phyloP scores from a whole-genome alignment of 2,888 invertebrate species.

The Ichneumon xanthorius region DNA sequence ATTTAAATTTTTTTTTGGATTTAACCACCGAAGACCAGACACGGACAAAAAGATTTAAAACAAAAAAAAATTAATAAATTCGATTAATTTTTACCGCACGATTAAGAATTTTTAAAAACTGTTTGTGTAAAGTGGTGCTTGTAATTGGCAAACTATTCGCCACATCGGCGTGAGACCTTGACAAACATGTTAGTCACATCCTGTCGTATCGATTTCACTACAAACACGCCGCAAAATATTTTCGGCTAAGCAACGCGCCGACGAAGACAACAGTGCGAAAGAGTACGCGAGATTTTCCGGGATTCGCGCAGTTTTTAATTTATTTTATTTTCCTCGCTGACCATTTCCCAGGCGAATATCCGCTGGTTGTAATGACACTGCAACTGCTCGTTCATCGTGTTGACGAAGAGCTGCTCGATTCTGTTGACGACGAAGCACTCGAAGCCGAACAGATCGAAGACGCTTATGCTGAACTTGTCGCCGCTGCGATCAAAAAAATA shows the following conservation, averaged over 20 bases:
- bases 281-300: neutral
- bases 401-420: conserved; percentile 95
- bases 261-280: neutral
- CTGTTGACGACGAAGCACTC: conserved; percentile 95
- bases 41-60: too few relatives aligned
- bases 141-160: too few relatives aligned
- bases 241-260: too few relatives aligned
- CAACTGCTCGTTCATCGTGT: conserved; percentile 96
- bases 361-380: conserved; percentile 97
- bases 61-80: too few relatives aligned
- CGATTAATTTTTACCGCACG: too few relatives aligned
- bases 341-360: conserved; percentile 96
- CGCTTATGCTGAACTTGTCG: conserved; percentile 92
- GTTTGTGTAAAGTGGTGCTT: too few relatives aligned
- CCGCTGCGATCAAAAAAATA: conserved; percentile 88
- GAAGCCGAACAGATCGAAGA: conserved; percentile 96
- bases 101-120: too few relatives aligned
- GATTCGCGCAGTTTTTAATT: neutral
- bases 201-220: too few relatives aligned
- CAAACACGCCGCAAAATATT: too few relatives aligned
- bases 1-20: too few relatives aligned
- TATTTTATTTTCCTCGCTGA: conserved; percentile 71
- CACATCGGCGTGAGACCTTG: too few relatives aligned
- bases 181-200: too few relatives aligned
- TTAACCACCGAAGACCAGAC: neutral